Conservation (phyloP, 2,888 invertebrate genomes). For the Ophion ventricosus region DNA sequence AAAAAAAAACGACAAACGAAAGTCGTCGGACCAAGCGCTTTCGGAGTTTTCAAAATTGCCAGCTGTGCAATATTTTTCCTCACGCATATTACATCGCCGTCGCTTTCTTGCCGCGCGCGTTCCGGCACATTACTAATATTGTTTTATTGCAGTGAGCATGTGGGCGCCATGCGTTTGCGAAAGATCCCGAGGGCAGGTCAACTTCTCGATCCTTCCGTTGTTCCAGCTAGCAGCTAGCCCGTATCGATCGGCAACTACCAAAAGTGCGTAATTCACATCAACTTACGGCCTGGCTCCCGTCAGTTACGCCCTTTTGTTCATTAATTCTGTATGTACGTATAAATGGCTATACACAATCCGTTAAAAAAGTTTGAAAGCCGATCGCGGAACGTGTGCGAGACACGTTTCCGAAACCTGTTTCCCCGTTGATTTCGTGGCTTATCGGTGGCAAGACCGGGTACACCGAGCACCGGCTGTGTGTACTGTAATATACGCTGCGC, state of each 20-base stretch:
- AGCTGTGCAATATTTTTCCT: background rate
- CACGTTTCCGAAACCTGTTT: conserved; percentile 61
- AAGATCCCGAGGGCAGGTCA: conserved; percentile 58
- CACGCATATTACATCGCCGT: background rate
- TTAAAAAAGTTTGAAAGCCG: conserved; percentile 29
- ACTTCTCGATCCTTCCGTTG: conserved; percentile 34
- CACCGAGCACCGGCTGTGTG: conserved; percentile 49
- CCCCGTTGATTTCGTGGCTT: conserved; percentile 56
- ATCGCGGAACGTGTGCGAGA: conserved; percentile 44
- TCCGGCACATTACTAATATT: background rate
- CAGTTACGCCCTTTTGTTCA: conserved; percentile 16
- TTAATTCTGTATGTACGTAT: background rate
- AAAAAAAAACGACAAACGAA: background rate
- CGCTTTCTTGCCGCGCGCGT: conserved; percentile 1
- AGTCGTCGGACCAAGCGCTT: background rate
- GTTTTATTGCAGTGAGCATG: conserved; percentile 36
- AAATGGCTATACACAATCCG: background rate
- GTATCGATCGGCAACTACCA: background rate
- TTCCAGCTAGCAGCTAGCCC: background rate
- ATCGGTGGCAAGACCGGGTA: conserved; percentile 42
- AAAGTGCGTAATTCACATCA: conserved; percentile 14
- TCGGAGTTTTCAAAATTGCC: background rate
- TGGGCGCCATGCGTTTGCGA: conserved; percentile 64
- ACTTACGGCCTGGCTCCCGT: background rate
- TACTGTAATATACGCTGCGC: conserved; percentile 37